Conservation (phyloP, 2,797 vertebrate species). For the Rhodeus uyekii region DNA sequence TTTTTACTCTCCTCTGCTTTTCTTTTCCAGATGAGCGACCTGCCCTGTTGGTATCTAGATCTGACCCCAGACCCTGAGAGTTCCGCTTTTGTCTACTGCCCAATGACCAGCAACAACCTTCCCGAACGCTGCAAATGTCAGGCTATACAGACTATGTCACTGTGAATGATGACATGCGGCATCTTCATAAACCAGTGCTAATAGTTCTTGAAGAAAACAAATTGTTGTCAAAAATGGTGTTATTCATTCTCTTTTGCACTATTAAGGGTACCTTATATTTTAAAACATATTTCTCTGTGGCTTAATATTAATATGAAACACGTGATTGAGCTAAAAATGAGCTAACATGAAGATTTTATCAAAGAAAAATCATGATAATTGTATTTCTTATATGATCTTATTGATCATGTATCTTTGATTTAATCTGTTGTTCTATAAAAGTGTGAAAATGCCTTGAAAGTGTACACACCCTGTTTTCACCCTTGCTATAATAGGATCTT, state of each 20-base stretch:
- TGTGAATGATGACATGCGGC: constrained; percentile 70
- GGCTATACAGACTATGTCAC: constrained; percentile 63
- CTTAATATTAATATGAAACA: neutral
- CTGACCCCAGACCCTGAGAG: constrained; percentile 68
- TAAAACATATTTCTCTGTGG: neutral
- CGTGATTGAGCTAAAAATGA: neutral
- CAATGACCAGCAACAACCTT: constrained; percentile 78
- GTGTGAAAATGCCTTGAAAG: neutral
- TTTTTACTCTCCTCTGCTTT: constrained; percentile 71
- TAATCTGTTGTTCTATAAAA: neutral
- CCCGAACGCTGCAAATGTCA: constrained; percentile 79
- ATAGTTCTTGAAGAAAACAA: constrained; percentile 65
- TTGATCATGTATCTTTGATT: too few species aligned
- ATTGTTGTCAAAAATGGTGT: constrained; percentile 59
- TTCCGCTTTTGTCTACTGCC: constrained; percentile 76
- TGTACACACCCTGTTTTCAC: constrained; percentile 13
- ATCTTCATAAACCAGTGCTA: constrained; percentile 71
- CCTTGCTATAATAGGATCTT: constrained; percentile 29
- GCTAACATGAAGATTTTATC: neutral
- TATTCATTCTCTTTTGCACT: constrained; percentile 1
- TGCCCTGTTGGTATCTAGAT: constrained; percentile 72
- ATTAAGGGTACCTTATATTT: neutral
- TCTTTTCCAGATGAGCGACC: constrained; percentile 77
- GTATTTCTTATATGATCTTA: too few species aligned
- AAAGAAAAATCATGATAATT: neutral